These are phyloP conservation scores for Andrena haemorrhoa DNA, from an alignment of 2,888 invertebrate genomes.

Conservation along the genomic window DNA sequence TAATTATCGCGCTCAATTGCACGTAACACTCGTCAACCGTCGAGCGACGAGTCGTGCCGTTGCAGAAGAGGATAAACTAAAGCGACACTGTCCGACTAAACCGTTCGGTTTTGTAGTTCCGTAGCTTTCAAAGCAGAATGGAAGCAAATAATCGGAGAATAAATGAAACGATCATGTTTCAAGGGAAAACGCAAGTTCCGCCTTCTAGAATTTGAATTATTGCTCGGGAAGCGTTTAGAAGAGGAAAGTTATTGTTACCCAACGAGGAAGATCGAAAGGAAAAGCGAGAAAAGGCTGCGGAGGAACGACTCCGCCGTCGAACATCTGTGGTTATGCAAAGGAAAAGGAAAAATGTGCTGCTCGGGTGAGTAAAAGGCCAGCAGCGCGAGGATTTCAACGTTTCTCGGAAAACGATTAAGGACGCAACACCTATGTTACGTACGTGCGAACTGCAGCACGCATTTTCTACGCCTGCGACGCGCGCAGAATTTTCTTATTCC, in stretches of 20 bases:
- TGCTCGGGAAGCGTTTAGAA: background rate
- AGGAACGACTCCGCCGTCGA: background rate
- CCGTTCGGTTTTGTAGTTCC: background rate
- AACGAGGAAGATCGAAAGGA: background rate
- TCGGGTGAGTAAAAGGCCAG: constrained; percentile 42
- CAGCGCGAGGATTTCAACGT: constrained; percentile 43
- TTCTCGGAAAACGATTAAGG: constrained; percentile 58
- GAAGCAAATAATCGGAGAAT: too few relatives aligned
- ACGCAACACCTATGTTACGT: constrained; percentile 40
- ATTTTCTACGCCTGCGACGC: constrained; percentile 34
- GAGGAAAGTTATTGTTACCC: background rate
- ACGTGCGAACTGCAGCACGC: constrained; percentile 37
- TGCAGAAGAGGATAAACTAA: constrained; percentile 6
- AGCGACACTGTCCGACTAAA: background rate
- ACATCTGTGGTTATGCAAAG: constrained; percentile 6
- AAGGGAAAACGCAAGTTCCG: too few relatives aligned
- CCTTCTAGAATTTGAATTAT: background rate
- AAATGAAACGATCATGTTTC: too few relatives aligned
- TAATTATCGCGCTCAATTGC: constrained; percentile 41
- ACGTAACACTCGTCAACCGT: constrained; percentile 22
- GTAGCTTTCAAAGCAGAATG: too few relatives aligned
- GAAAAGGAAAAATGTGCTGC: constrained; percentile 18
- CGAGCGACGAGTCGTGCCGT: background rate
- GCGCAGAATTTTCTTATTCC: background rate
- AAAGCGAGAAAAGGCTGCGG: background rate